Evolutionary conservation across 2,888 invertebrate genomes (phyloP).

Genomic region (Hydraecia micacea): DNA sequence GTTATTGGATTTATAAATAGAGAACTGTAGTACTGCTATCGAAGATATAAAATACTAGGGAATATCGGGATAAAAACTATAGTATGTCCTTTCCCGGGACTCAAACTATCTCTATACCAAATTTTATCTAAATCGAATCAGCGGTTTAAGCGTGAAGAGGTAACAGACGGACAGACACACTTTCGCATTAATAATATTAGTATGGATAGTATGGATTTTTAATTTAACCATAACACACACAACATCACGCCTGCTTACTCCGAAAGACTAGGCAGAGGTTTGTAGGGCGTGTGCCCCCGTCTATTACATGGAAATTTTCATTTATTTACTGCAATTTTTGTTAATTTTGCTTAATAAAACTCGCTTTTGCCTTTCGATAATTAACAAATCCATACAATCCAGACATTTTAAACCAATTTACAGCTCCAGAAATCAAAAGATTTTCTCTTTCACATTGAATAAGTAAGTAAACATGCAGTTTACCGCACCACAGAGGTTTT

Average conservation of each 20-base stretch:
- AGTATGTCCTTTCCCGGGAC: no score
- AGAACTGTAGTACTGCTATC: neutral
- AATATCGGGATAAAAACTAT: no score
- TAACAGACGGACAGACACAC: no score
- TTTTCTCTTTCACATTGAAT: constrained; percentile 13
- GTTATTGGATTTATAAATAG: neutral
- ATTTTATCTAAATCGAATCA: no score
- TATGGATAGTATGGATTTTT: neutral
- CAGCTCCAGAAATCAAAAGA: neutral
- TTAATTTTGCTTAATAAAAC: no score
- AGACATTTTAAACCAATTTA: neutral
- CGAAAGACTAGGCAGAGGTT: neutral
- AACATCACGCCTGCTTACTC: neutral
- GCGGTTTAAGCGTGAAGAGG: no score
- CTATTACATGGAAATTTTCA: no score
- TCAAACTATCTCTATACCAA: no score
- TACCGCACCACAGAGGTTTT: constrained; percentile 33
- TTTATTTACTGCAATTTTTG: neutral
- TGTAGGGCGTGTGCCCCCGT: no score
- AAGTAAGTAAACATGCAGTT: constrained; percentile 7
- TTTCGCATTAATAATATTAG: no score
- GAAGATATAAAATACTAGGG: neutral
- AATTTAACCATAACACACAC: neutral
- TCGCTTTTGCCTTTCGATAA: neutral
- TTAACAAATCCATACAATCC: neutral